These are phyloP conservation scores for Lomographa bimaculata DNA, from an alignment of 2,888 invertebrate species.

Conservation along the genomic window DNA sequence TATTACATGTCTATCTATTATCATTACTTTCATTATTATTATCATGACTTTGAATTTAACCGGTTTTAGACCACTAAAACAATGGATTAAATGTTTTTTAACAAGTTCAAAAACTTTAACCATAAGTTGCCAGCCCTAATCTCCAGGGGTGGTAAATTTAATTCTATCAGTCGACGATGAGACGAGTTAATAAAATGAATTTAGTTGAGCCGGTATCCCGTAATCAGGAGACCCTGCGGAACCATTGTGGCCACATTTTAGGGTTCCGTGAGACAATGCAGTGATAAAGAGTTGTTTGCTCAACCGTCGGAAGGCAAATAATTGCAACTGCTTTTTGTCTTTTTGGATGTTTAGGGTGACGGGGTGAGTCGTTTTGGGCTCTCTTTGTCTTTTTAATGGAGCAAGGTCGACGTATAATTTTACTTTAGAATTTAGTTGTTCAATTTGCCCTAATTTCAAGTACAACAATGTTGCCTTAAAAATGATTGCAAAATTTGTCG, in stretches of 20 bases:
- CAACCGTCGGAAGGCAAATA: slow-evolving; percentile 70
- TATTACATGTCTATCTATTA: too few species aligned
- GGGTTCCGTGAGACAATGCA: slow-evolving; percentile 72
- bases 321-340: slow-evolving; percentile 58
- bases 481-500: too few species aligned
- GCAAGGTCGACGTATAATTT: slow-evolving; percentile 9
- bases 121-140: slow-evolving; percentile 62
- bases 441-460: too few species aligned
- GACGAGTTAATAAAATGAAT: slow-evolving; percentile 82
- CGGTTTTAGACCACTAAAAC: too few species aligned
- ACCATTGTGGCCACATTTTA: slow-evolving; percentile 51
- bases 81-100: too few species aligned
- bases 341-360: slow-evolving; percentile 48
- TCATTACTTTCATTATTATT: too few species aligned
- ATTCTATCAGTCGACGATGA: slow-evolving; percentile 80
- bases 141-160: slow-evolving; percentile 69
- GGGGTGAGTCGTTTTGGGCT: slow-evolving; percentile 47
- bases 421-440: too few species aligned
- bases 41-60: too few species aligned
- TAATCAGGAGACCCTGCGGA: slow-evolving; percentile 57
- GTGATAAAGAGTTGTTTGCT: slow-evolving; percentile 71
- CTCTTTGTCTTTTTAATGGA: slow-evolving; percentile 37
- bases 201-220: slow-evolving; percentile 54
- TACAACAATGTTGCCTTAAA: too few species aligned
- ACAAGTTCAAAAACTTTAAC: too few species aligned